Evolutionary conservation across 2,888 invertebrate species (phyloP), one percentile per base, ranked within the genome.

Genomic region (Callyntrura guangdongensis): DNA sequence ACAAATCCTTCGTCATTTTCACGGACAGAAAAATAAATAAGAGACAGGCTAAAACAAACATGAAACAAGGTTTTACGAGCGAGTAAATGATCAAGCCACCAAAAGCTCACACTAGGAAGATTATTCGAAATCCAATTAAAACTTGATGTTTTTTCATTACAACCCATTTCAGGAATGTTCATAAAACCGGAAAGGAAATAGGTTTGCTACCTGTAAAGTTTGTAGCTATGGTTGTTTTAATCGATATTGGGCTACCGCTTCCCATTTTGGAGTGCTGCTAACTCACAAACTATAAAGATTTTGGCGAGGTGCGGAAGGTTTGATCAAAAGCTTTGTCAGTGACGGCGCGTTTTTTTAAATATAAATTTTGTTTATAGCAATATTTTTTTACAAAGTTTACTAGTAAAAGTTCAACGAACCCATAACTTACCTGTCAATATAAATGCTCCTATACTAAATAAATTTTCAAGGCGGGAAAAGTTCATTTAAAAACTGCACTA

Each of bases 81-180:
- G 5, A 74, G 12, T 36, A 20, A 47, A 14, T 0, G 17, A 25
- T 22, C 49, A 12, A 53, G 22, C n/a, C 14, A 25, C 36, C 20
- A 47, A 49, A 77, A 77, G 25, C 53, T 12, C 17, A 25, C 17
- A 45, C 53, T n/a, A 77, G 53, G 17, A 53, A 77, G 77, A 77
- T 77, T 77, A 77, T 77, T 77, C 53, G 77, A 77, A 77, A 53
- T 77, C 77, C 77, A 77, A 77, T 77, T 77, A 77, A 74, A 77
- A 49, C 53, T 77, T 25, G 22, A 49, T 47, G 49, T 77, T 77
- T 69, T 77, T 77, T 47, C 47, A 77, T 77, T 25, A 77, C 53
- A 25, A 12, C 36, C 36, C 22, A 53, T 77, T 53, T 53, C 17
- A 77, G 77, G 25, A 53, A 53, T 77, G 77, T 49, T 47, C 14